phyloP scores from a whole-genome alignment of 2,888 invertebrate species.

The Digitonthophagus gazella region DNA sequence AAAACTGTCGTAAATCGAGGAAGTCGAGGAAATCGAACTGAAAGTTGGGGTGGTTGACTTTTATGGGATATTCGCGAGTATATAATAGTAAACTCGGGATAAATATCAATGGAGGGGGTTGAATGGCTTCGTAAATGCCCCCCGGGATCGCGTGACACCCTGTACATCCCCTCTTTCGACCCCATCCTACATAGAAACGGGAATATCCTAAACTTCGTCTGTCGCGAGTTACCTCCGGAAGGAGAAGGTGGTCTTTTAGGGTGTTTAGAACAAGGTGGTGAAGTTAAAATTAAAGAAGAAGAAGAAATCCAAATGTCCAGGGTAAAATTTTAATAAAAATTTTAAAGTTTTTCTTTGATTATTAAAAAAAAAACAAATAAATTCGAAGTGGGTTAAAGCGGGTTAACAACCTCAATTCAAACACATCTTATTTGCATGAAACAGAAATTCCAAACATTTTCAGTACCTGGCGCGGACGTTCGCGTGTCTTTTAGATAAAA shows the following conservation, averaged over 20 bases:
- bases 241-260: not conserved
- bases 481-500: conserved; percentile 29
- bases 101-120: conserved; percentile 26
- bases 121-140: conserved; percentile 41
- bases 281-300: not conserved
- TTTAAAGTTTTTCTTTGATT: not conserved
- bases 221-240: not conserved
- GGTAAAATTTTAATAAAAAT: not conserved
- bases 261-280: not conserved
- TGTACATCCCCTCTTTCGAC: conserved; percentile 45
- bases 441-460: conserved; percentile 18
- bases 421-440: not conserved
- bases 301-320: not conserved
- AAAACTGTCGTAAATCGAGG: no score
- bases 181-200: conserved; percentile 26
- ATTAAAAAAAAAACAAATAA: not conserved
- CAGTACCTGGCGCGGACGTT: conserved; percentile 33
- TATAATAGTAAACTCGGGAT: not conserved
- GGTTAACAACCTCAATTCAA: not conserved
- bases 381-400: not conserved
- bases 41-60: no score
- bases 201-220: not conserved
- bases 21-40: no score
- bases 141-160: conserved; percentile 48
- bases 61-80: no score